These are phyloP conservation scores for Pterocles orientalis DNA, from an alignment of 2,113 vertebrate species.

Conservation along the genomic window DNA sequence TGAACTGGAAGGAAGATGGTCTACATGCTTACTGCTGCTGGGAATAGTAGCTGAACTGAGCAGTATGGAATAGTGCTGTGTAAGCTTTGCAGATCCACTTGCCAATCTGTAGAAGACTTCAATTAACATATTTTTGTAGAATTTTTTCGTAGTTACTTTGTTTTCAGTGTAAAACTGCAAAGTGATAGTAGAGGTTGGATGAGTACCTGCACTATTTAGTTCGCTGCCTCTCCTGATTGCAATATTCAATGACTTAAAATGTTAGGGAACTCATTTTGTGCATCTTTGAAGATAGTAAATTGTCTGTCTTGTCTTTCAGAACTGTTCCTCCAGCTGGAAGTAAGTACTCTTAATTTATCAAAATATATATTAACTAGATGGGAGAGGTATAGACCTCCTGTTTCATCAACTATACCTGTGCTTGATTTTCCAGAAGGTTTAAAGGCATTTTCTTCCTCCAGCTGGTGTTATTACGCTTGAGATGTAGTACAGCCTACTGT, in stretches of 20 bases:
- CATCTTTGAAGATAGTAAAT: constrained; percentile 1
- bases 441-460: background rate
- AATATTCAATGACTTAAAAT: background rate
- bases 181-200: background rate
- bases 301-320: constrained; percentile 79
- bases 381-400: background rate
- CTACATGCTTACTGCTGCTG: background rate
- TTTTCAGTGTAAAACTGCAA: background rate
- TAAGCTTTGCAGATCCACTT: background rate
- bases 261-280: background rate
- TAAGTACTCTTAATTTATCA: constrained; percentile 75
- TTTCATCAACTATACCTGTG: background rate
- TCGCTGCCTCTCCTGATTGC: background rate
- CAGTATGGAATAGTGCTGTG: background rate
- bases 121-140: background rate
- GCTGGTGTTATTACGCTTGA: background rate
- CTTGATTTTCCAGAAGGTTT: background rate
- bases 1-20: background rate
- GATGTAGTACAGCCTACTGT: background rate
- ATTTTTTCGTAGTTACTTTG: background rate
- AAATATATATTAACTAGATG: background rate
- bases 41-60: background rate
- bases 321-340: constrained; percentile 96
- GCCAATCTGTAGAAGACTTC: background rate
- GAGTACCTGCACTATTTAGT: fast-evolving